Percentiles rank a stretch among this genome's conserved stretches.
These are phyloP conservation scores for Dromaius novaehollandiae DNA, from an alignment of 2,113 vertebrate species.

Conservation along the genomic window DNA sequence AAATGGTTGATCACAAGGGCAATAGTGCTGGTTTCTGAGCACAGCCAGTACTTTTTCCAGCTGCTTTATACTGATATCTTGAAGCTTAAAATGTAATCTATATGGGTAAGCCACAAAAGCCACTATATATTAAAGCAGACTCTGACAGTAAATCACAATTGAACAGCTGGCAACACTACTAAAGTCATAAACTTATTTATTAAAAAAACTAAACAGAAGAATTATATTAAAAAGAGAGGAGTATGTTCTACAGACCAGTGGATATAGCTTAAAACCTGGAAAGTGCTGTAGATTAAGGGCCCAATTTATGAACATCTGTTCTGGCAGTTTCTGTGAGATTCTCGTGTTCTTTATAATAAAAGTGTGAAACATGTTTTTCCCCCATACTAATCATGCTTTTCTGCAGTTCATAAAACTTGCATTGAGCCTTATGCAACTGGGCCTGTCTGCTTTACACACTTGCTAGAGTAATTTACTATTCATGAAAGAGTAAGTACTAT, in stretches of 20 bases:
- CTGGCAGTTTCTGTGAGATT: conserved; percentile 63
- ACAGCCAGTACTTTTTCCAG: conserved; percentile 66
- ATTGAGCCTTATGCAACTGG: conserved; percentile 19
- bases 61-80: conserved; percentile 74
- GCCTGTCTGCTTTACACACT: conserved; percentile 53
- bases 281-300: conserved; percentile 70
- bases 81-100: conserved; percentile 76
- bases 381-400: conserved; percentile 56
- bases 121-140: conserved; percentile 74
- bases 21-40: conserved; percentile 65
- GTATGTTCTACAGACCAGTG: conserved; percentile 57
- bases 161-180: conserved; percentile 70
- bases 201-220: conserved; percentile 71
- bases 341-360: conserved; percentile 66
- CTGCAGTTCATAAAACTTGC: conserved; percentile 72
- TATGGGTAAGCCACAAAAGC: conserved; percentile 72
- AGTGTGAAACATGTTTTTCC: conserved; percentile 49
- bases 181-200: conserved; percentile 72
- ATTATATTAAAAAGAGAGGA: conserved; percentile 70
- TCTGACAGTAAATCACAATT: conserved; percentile 71
- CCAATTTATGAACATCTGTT: conserved; percentile 72
- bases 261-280: conserved; percentile 68
- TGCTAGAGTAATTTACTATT: conserved; percentile 48
- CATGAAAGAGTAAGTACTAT: not conserved
- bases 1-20: conserved; percentile 41